Evolutionary conservation across 53 echinoderm and acorn worm species (phyloP).

Genomic region (Crossaster papposus): DNA sequence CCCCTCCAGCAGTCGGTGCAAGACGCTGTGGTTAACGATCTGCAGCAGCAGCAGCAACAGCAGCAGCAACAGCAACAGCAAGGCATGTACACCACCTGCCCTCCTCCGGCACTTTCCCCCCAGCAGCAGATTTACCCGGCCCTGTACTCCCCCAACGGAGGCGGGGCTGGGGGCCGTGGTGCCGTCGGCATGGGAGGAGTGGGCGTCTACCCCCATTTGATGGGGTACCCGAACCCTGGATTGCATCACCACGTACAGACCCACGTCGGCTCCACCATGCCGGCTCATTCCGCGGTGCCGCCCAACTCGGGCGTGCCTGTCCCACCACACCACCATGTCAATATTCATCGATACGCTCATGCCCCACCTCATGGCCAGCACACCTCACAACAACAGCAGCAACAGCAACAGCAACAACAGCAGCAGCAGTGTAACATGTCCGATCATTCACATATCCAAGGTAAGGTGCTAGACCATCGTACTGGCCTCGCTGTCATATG

Average conservation of each 20-base stretch:
- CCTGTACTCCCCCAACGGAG: constrained; percentile 59
- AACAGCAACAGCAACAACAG: constrained; percentile 63
- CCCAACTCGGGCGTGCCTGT: constrained; percentile 55
- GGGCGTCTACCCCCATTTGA: constrained; percentile 72
- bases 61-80: constrained; percentile 62
- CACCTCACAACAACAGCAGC: constrained; percentile 59
- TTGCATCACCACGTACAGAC: constrained; percentile 77
- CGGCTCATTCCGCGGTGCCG: constrained; percentile 44
- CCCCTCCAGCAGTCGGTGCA: constrained; percentile 72
- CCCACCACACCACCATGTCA: constrained; percentile 66
- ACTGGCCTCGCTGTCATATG: constrained; percentile 9
- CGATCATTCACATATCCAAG: constrained; percentile 70
- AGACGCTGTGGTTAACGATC: constrained; percentile 50
- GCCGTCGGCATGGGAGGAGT: too few species aligned
- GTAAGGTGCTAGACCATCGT: constrained; percentile 67
- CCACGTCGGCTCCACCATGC: constrained; percentile 51
- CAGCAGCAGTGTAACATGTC: constrained; percentile 67
- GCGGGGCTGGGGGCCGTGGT: constrained; percentile 73
- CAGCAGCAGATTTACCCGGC: constrained; percentile 59
- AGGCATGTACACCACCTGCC: constrained; percentile 54
- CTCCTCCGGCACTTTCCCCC: constrained; percentile 37
- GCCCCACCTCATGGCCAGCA: constrained; percentile 57
- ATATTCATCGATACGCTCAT: constrained; percentile 72
- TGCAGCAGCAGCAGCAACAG: constrained; percentile 77
- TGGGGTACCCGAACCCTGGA: constrained; percentile 78